phyloP scores from a whole-genome alignment of 2,113 vertebrate species.

The Danio rerio region GRCz12tu NC_133192.1:39788001-39788500 shows the following conservation, averaged over 20 bases:
- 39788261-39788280: not conserved
- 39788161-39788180: too few species aligned
- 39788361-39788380: conserved; percentile 45
- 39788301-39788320: not conserved
- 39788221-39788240: too few species aligned
- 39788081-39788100: too few species aligned
- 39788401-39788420: conserved; percentile 38
- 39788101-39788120: too few species aligned
- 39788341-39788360: conserved; percentile 42
- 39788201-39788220: too few species aligned
- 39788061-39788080: too few species aligned
- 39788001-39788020: too few species aligned
- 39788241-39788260: not conserved
- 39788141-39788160: too few species aligned
- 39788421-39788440: conserved; percentile 51
- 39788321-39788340: not conserved
- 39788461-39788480: conserved; percentile 65
- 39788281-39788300: not conserved
- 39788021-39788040: too few species aligned
- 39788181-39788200: too few species aligned
- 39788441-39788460: conserved; percentile 53
- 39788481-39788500: conserved; percentile 67
- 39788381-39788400: not conserved
- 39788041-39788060: too few species aligned
- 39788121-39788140: too few species aligned